These are phyloP conservation scores for Cinara cedri DNA, from an alignment of 2,888 invertebrate genomes.

Conservation along the genomic window DNA sequence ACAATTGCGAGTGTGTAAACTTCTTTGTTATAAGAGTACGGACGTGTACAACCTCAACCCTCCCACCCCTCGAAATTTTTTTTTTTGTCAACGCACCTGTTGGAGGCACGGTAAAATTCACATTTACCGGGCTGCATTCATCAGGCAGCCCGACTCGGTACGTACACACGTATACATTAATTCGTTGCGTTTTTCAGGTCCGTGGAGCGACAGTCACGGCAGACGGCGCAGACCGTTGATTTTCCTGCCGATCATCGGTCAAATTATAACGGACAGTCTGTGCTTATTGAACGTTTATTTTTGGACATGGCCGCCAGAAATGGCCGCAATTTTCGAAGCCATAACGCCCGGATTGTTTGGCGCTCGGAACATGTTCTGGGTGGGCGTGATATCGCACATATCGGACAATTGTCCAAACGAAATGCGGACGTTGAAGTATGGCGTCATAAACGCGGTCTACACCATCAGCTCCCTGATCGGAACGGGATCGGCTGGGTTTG, in stretches of 20 bases:
- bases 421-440: conserved; percentile 59
- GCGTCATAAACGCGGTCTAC: conserved; percentile 57
- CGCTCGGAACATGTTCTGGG: conserved; percentile 58
- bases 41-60: too few relatives aligned
- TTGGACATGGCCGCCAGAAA: conserved; percentile 59
- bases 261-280: conserved; percentile 58
- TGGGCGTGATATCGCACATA: conserved; percentile 59
- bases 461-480: conserved; percentile 45
- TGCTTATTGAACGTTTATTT: conserved; percentile 59
- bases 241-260: conserved; percentile 58
- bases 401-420: conserved; percentile 58
- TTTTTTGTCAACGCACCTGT: too few relatives aligned
- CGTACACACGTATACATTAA: too few relatives aligned
- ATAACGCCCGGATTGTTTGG: conserved; percentile 59
- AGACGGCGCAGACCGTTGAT: conserved; percentile 58
- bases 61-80: too few relatives aligned
- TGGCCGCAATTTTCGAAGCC: conserved; percentile 59
- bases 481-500: conserved; percentile 53
- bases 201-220: conserved; percentile 58
- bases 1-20: too few relatives aligned
- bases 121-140: too few relatives aligned
- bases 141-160: too few relatives aligned
- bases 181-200: conserved; percentile 54
- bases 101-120: too few relatives aligned
- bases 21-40: too few relatives aligned